These are phyloP conservation scores for Antennarius striatus DNA, from an alignment of 2,113 vertebrate species.

Conservation along the genomic window DNA sequence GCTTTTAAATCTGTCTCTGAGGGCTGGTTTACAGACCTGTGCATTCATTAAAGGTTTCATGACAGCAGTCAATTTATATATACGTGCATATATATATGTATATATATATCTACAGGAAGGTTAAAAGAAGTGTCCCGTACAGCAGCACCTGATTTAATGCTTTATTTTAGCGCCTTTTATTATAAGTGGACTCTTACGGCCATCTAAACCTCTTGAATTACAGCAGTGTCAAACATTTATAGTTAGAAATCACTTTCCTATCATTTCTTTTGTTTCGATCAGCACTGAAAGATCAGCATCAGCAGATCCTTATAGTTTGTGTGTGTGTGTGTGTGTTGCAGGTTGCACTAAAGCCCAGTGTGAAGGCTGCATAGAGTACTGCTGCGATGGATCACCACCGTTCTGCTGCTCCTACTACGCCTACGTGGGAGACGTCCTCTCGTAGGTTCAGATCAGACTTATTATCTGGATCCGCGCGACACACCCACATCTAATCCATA, in stretches of 20 bases:
- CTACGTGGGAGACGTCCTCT: slow-evolving; percentile 92
- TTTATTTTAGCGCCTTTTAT: background rate
- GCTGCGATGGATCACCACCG: slow-evolving; percentile 87
- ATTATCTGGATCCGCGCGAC: too few species aligned
- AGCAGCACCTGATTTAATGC: background rate
- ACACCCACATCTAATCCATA: too few species aligned
- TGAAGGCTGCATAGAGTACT: slow-evolving; percentile 88
- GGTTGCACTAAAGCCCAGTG: slow-evolving; percentile 84
- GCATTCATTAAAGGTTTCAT: slow-evolving; percentile 34
- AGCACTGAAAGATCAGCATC: too few species aligned
- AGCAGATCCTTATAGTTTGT: slow-evolving; percentile 1
- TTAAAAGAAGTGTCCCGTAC: background rate
- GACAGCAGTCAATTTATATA: background rate
- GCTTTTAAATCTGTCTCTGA: slow-evolving; percentile 15
- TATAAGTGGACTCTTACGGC: background rate
- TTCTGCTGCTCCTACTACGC: slow-evolving; percentile 96
- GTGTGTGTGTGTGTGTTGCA: slow-evolving; percentile 63
- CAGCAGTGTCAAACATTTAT: too few species aligned
- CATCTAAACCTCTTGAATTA: background rate
- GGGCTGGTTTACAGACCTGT: too few species aligned
- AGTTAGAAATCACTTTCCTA: too few species aligned
- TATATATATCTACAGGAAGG: background rate
- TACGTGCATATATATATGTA: background rate
- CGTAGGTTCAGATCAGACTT: slow-evolving; percentile 77
- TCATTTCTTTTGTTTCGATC: too few species aligned